phyloP scores from a whole-genome alignment of 2,113 vertebrate genomes.

The Sander vitreus region DNA sequence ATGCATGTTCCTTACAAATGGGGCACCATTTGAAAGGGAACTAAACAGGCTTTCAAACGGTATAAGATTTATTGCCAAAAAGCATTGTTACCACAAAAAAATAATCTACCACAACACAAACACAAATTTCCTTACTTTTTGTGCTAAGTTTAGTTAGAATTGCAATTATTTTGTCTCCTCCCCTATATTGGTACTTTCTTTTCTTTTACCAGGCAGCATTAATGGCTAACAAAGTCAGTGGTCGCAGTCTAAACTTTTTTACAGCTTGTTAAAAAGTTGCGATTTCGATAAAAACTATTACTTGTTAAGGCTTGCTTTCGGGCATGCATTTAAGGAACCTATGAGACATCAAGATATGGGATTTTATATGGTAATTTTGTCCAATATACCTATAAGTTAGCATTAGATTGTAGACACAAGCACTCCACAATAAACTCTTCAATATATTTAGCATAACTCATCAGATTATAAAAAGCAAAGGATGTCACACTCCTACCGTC shows the following conservation, averaged over 20 bases:
- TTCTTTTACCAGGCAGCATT: background rate
- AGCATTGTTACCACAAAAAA: too few relatives aligned
- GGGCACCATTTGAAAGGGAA: too few relatives aligned
- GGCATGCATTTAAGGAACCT: background rate
- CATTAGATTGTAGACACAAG: background rate
- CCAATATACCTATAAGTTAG: background rate
- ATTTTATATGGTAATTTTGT: background rate
- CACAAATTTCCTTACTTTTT: too few relatives aligned
- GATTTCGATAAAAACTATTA: background rate
- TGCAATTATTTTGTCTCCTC: background rate
- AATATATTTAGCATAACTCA: background rate
- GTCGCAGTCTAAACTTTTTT: background rate
- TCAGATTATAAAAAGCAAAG: background rate
- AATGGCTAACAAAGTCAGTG: background rate
- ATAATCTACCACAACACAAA: too few relatives aligned
- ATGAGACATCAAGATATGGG: background rate
- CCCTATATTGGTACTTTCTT: too few relatives aligned
- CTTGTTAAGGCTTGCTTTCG: background rate
- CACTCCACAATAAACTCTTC: background rate
- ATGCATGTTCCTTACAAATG: too few relatives aligned
- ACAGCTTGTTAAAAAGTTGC: background rate
- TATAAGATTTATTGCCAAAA: too few relatives aligned
- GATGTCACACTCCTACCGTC: background rate
- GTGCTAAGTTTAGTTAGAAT: background rate
- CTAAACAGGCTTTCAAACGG: too few relatives aligned